phyloP scores from a whole-genome alignment of 2,797 vertebrate species.

The Sphenopsis melanotis region DNA sequence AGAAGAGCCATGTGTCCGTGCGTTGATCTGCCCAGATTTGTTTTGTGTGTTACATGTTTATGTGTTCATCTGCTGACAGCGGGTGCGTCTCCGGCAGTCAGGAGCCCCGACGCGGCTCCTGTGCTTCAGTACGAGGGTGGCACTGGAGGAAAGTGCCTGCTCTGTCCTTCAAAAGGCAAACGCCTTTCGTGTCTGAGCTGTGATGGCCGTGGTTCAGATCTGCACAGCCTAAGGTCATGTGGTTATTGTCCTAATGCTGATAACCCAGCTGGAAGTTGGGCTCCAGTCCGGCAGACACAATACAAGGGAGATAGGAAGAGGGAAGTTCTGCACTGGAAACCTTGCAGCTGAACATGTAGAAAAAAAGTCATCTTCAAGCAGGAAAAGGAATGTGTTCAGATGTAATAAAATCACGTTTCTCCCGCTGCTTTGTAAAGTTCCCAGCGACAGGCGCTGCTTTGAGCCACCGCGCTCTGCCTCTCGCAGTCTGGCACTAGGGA shows the following conservation, averaged over 20 bases:
- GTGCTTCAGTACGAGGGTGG: neutral
- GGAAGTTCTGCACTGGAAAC: neutral
- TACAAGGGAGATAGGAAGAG: no score
- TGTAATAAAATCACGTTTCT: neutral
- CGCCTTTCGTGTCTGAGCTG: neutral
- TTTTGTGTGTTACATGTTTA: fast-evolving
- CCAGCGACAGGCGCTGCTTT: neutral
- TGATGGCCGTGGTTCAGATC: neutral
- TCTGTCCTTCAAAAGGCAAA: neutral
- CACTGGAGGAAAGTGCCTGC: neutral
- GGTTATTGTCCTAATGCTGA: neutral
- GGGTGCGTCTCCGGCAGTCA: neutral
- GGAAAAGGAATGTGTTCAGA: neutral
- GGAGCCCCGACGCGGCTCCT: fast-evolving
- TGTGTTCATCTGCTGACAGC: neutral
- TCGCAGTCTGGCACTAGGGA: neutral
- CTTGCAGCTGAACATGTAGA: neutral
- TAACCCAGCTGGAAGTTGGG: neutral
- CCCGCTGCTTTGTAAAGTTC: neutral
- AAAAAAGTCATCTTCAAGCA: neutral
- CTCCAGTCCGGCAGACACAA: neutral
- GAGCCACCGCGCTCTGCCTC: neutral
- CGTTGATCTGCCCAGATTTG: neutral
- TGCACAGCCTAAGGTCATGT: neutral
- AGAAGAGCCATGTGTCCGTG: fast-evolving